Percentiles rank a stretch among this genome's conserved stretches.
Conservation (phyloP, 1,140 invertebrate genomes). For the Drosophila sproati region DNA sequence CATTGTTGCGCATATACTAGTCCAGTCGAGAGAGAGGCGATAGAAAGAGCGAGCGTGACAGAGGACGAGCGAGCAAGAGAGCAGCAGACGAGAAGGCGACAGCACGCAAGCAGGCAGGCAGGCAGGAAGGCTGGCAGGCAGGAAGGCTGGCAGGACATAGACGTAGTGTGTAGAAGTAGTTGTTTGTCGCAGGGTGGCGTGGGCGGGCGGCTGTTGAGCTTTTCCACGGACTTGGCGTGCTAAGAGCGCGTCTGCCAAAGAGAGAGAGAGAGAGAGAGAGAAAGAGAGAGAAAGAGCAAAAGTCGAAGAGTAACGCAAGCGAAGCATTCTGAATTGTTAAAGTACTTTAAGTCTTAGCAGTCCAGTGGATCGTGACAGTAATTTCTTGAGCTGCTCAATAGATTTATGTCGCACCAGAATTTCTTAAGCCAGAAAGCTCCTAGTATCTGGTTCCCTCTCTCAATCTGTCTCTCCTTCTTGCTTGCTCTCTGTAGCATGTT, state of each 20-base stretch:
- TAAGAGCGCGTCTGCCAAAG: conserved; percentile 1
- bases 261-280: background rate
- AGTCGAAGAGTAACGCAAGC: conserved; percentile 1
- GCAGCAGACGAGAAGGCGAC: conserved; percentile 15
- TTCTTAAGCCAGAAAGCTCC: background rate
- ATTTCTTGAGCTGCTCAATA: conserved; percentile 24
- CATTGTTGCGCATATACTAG: conserved; percentile 56
- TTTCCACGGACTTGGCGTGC: background rate
- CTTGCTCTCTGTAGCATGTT: background rate
- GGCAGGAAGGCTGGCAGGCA: background rate
- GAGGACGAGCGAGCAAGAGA: conserved; percentile 33
- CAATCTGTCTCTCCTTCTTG: background rate
- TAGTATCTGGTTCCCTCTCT: background rate
- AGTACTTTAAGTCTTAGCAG: conserved; percentile 15
- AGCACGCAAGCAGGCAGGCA: conserved; percentile 1
- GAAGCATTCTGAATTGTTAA: conserved; percentile 4
- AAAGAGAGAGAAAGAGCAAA: conserved; percentile 3
- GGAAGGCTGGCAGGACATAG: conserved; percentile 15
- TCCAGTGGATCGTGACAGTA: conserved; percentile 26
- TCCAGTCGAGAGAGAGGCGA: conserved; percentile 31
- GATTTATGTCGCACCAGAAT: background rate
- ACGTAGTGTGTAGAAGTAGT: conserved; percentile 45
- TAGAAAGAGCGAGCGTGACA: conserved; percentile 43
- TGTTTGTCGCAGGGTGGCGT: background rate
- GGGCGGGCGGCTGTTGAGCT: conserved; percentile 10